A percentile compares a stretch with the other conserved stretches of the same genome.
These are phyloP conservation scores for Enteromius argenteus DNA, from an alignment of 2,797 vertebrate genomes.

Conservation along the genomic window DNA sequence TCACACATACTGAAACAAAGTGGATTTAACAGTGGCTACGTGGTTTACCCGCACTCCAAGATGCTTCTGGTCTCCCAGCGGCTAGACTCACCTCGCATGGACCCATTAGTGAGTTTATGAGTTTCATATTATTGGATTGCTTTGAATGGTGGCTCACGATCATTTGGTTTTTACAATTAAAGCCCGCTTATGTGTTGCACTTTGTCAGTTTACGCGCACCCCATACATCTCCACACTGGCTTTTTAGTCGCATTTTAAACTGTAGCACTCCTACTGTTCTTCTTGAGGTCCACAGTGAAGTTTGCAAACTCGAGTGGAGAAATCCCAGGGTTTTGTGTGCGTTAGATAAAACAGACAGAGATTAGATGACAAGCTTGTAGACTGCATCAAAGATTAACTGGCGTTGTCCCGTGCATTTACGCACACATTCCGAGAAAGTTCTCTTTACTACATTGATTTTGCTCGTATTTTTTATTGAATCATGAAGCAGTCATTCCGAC, in stretches of 20 bases:
- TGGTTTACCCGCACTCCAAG: conserved; percentile 76
- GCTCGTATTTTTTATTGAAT: not conserved
- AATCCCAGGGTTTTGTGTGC: conserved; percentile 41
- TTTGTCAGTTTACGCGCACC: conserved; percentile 16
- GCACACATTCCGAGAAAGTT: conserved; percentile 45
- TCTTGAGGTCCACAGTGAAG: conserved; percentile 4
- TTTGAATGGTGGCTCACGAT: conserved; percentile 37
- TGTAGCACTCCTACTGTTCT: not conserved
- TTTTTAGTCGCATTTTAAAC: conserved; percentile 41
- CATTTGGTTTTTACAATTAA: conserved; percentile 16
- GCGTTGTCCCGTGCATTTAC: conserved; percentile 41
- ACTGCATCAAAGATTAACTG: conserved; percentile 61
- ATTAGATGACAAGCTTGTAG: conserved; percentile 48
- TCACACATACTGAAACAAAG: conserved; percentile 75
- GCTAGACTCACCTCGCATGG: conserved; percentile 85
- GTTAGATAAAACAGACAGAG: conserved; percentile 38
- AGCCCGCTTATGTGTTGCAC: conserved; percentile 3
- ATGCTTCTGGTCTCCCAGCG: conserved; percentile 86
- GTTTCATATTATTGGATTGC: conserved; percentile 54
- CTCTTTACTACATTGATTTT: conserved; percentile 1
- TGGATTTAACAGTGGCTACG: conserved; percentile 82
- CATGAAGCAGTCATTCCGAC: not conserved
- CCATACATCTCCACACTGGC: not conserved
- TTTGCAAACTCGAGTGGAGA: conserved; percentile 41
- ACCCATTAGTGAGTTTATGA: conserved; percentile 75